Evolutionary conservation across 2,888 invertebrate genomes (phyloP).

Genomic region (Standfussiana lucernea): DNA sequence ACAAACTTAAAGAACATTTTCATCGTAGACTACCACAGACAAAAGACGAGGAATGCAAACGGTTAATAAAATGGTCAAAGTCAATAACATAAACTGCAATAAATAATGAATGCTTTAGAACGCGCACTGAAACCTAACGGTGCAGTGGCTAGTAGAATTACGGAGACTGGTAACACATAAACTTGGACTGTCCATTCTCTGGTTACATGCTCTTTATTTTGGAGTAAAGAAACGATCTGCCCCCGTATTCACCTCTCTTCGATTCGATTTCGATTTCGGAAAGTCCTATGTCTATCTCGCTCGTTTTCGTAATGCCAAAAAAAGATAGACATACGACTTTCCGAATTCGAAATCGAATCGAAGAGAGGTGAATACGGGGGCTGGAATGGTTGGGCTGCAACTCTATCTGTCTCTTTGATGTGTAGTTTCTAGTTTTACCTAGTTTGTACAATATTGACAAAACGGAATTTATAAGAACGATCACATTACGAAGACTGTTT

Average conservation of each 20-base stretch:
- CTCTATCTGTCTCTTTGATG: background rate
- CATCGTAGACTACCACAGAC: constrained; percentile 17
- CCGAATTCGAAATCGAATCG: too few relatives aligned
- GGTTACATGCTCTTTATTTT: constrained; percentile 7
- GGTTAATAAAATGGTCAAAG: constrained; percentile 36
- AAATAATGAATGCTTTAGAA: constrained; percentile 54
- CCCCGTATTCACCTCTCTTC: too few relatives aligned
- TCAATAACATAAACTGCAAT: constrained; percentile 42
- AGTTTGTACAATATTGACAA: background rate
- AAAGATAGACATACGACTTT: too few relatives aligned
- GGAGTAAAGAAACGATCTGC: constrained; percentile 2
- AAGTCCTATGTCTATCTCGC: too few relatives aligned
- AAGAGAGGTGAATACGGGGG: too few relatives aligned
- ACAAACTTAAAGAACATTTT: constrained; percentile 24
- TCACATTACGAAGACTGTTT: background rate
- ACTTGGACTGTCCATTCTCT: constrained; percentile 29
- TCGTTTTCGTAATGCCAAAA: too few relatives aligned
- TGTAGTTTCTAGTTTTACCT: background rate
- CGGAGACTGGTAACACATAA: constrained; percentile 22
- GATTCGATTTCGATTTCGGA: too few relatives aligned
- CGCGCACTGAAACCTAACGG: constrained; percentile 50
- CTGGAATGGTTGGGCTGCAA: background rate
- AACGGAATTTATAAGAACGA: constrained; percentile 9
- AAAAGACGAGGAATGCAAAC: constrained; percentile 48
- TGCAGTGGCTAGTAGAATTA: constrained; percentile 22